Conservation (phyloP, 1,140 invertebrate genomes). For the Pogonomyrmex californicus region DNA sequence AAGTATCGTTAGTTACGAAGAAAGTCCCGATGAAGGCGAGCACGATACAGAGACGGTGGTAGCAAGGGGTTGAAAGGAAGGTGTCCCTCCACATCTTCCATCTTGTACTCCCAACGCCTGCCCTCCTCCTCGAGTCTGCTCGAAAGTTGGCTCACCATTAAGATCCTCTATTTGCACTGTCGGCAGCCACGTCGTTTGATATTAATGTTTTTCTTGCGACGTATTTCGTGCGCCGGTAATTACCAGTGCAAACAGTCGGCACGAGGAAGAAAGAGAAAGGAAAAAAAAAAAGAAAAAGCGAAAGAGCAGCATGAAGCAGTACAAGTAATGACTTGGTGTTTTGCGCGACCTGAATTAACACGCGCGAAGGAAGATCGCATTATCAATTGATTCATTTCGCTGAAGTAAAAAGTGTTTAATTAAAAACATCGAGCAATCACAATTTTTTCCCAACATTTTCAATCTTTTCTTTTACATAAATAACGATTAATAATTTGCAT, state of each 20-base stretch:
- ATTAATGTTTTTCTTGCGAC: slow-evolving; percentile 84
- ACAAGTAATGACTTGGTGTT: slow-evolving; percentile 56
- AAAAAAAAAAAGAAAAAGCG: slow-evolving; percentile 37
- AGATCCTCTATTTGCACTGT: slow-evolving; percentile 81
- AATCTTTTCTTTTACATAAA: not conserved
- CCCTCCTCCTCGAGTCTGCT: slow-evolving; percentile 63
- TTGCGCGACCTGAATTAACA: slow-evolving; percentile 36
- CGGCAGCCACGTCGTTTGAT: slow-evolving; percentile 80
- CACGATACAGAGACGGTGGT: slow-evolving; percentile 60
- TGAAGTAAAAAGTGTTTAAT: slow-evolving; percentile 10
- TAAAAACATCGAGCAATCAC: slow-evolving; percentile 23
- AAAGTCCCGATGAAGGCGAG: slow-evolving; percentile 50
- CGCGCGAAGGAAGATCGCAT: slow-evolving; percentile 37
- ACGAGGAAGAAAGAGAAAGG: slow-evolving; percentile 55
- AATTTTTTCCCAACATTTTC: not conserved
- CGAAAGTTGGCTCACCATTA: slow-evolving; percentile 79
- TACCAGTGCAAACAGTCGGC: slow-evolving; percentile 78
- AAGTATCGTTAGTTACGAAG: slow-evolving; percentile 55
- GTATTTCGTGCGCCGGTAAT: slow-evolving; percentile 79
- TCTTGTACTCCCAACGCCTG: slow-evolving; percentile 31
- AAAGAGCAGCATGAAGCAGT: slow-evolving; percentile 50
- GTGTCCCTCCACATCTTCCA: slow-evolving; percentile 68
- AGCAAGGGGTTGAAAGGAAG: slow-evolving; percentile 62
- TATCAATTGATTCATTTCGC: slow-evolving; percentile 56
- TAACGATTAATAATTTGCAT: not conserved